A percentile compares a stretch with the other conserved stretches of the same genome.
phyloP scores from a whole-genome alignment of 37 sponge, comb jelly and placozoan genomes.

The Ianthella basta region DNA sequence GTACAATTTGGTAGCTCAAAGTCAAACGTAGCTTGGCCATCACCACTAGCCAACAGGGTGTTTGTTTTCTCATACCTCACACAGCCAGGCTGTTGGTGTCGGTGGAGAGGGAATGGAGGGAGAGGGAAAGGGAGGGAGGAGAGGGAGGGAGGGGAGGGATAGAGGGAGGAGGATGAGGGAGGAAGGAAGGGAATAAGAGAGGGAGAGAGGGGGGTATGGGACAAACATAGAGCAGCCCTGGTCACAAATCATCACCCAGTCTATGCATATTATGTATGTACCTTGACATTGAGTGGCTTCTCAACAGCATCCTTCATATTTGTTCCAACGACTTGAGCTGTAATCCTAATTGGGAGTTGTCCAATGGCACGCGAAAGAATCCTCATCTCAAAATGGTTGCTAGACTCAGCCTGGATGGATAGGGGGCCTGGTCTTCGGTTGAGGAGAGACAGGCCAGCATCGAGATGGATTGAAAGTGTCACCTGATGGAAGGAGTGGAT shows the following conservation, averaged over 20 bases:
- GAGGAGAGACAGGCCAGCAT: constrained; percentile 43
- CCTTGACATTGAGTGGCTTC: constrained; percentile 57
- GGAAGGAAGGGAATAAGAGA: no score
- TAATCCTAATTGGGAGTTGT: constrained; percentile 31
- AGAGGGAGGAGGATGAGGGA: no score
- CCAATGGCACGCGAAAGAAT: constrained; percentile 49
- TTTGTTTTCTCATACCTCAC: constrained; percentile 35
- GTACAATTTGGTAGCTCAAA: constrained; percentile 41
- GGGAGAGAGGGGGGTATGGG: neutral
- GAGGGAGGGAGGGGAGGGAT: no score
- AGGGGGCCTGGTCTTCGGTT: neutral
- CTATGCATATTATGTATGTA: constrained; percentile 8
- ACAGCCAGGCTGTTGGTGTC: constrained; percentile 63
- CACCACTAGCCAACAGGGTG: constrained; percentile 19
- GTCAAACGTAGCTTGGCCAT: constrained; percentile 19
- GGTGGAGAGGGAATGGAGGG: no score
- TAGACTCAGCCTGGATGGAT: neutral
- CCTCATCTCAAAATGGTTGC: constrained; percentile 20
- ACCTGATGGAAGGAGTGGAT: constrained; percentile 14
- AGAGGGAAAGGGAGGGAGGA: no score
- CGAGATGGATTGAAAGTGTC: constrained; percentile 19
- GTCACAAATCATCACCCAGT: neutral
- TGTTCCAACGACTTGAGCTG: neutral
- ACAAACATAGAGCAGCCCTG: neutral
- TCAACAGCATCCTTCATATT: constrained; percentile 38